Base-by-base conservation (phyloP, 2,888 invertebrate genomes). In the Parnassius smintheus region DNA sequence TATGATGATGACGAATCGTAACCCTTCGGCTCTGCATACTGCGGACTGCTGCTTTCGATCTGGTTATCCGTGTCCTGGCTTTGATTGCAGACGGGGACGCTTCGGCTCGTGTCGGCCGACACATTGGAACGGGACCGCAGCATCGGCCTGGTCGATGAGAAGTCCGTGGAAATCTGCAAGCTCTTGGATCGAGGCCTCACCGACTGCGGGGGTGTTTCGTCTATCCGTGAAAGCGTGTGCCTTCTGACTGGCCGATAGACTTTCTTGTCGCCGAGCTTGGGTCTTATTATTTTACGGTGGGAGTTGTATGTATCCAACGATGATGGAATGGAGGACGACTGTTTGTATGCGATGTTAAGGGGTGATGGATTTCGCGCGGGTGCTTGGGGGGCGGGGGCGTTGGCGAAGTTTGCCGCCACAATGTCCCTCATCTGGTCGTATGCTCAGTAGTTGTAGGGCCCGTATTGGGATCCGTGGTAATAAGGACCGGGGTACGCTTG, bases 391-490 rank as follows among this genome's bases (percentile, higher is more conserved):
- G 88, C 90, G 82, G 91, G 79, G 70, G 88, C 78, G 84, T 85
- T 85, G 78, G 81, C 79, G 83, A 83, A 85, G 83, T 82, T 80
- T 69, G 88, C 86, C 86, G 91, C 88, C 88, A 79, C 85, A 68
- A 83, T 75, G 75, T 90, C 91, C 90, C 91, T 89, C 88, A 89
- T 91, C 91, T 92, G 92, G 90, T 91, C 88, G 83, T 80, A 67
- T 79, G 88, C 81, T 95, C 94, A 98, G 92, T 98, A 98, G 92
- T 97, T 97, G 93, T 98, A 98, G 58, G 97, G 97, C 60, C 96
- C 97, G 85, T 98, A 98, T 82, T 97, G 97, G 59, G 97, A 97
- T 77, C 97, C 97, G 86, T 97, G 97, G 88, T 98, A 98, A 80
- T 96, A 96, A 45, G 97, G 97, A 50, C 96, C 96, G 64, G 97